Conservation (phyloP, 2,113 vertebrate genomes). For the Ammodytes marinus region DNA sequence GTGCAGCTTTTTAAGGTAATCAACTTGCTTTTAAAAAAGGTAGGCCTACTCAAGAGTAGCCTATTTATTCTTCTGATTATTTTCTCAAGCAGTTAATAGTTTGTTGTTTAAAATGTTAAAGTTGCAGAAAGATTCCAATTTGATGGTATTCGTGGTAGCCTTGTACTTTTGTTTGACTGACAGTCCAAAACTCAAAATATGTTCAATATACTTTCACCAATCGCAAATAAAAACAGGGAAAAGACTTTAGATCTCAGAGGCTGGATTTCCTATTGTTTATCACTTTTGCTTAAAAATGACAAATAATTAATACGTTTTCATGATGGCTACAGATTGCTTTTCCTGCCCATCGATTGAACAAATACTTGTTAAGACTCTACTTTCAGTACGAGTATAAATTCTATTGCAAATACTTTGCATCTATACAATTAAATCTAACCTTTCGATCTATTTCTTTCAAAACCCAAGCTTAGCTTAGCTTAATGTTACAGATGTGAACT, state of each 20-base stretch:
- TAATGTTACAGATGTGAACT: background rate
- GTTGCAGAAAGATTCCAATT: background rate
- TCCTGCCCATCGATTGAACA: background rate
- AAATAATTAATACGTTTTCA: background rate
- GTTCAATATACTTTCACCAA: background rate
- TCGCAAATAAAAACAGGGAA: background rate
- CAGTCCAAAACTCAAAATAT: background rate
- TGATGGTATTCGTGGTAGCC: background rate
- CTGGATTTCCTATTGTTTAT: background rate
- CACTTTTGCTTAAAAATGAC: background rate
- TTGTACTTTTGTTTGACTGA: background rate
- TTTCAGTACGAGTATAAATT: no score
- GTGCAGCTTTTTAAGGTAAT: background rate
- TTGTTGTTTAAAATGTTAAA: background rate
- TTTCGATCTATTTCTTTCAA: no score
- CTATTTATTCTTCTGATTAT: background rate
- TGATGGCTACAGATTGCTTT: background rate
- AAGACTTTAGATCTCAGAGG: background rate
- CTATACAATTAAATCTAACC: no score
- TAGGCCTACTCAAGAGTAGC: background rate
- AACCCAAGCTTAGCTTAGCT: background rate
- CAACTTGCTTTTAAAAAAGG: background rate
- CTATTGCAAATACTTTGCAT: no score
- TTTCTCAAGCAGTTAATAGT: background rate
- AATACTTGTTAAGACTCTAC: no score